Conservation (phyloP, 2,888 invertebrate genomes). For the Priocnemis perturbator region DNA sequence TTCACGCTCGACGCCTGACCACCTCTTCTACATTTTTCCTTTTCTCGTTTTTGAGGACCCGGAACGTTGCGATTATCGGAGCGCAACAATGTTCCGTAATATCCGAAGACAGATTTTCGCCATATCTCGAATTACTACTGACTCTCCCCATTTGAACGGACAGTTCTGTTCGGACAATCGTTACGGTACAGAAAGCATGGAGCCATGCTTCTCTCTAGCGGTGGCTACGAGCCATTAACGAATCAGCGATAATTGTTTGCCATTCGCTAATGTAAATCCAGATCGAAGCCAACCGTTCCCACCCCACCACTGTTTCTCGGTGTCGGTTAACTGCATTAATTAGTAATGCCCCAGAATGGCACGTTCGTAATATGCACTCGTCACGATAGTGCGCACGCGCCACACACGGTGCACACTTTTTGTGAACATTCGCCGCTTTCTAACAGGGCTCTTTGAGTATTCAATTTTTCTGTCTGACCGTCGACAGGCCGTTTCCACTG, state of each 20-base stretch:
- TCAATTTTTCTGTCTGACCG: too few relatives aligned
- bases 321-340: constrained; percentile 26
- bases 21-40: too few relatives aligned
- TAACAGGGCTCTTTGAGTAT: too few relatives aligned
- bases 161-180: constrained; percentile 14
- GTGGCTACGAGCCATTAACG: constrained; percentile 51
- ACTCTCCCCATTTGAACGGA: too few relatives aligned
- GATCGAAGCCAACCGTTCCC: background rate
- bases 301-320: background rate
- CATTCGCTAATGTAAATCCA: constrained; percentile 2
- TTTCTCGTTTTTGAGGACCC: too few relatives aligned
- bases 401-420: constrained; percentile 14
- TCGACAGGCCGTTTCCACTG: too few relatives aligned
- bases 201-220: constrained; percentile 30
- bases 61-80: too few relatives aligned
- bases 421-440: background rate
- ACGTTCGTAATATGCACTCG: constrained; percentile 1
- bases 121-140: too few relatives aligned
- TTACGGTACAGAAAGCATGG: constrained; percentile 32
- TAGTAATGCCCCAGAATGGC: constrained; percentile 15
- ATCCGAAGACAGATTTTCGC: too few relatives aligned
- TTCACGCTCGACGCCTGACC: too few relatives aligned
- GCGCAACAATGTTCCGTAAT: too few relatives aligned
- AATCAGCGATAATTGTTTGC: constrained; percentile 37
- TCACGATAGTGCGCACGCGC: constrained; percentile 10